Conservation (phyloP, 2,113 vertebrate genomes). For the Cepphus grylle region DNA sequence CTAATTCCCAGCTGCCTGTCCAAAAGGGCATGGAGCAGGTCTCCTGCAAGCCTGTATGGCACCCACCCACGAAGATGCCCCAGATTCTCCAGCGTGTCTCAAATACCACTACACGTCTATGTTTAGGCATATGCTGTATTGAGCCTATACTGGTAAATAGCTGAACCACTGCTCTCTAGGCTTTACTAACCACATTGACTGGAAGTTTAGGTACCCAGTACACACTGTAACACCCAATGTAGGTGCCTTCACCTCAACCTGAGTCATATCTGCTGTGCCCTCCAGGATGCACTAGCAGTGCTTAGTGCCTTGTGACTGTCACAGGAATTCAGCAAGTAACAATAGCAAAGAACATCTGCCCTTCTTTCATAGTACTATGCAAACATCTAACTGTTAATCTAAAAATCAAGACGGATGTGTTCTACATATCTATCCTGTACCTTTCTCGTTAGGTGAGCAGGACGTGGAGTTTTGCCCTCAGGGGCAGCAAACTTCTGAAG, state of each 20-base stretch:
- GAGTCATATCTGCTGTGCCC: neutral
- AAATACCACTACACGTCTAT: neutral
- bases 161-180: neutral
- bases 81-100: neutral
- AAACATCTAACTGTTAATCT: neutral
- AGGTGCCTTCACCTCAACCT: neutral
- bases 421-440: neutral
- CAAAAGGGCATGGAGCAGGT: neutral
- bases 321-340: neutral
- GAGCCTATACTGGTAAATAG: neutral
- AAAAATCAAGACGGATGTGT: neutral
- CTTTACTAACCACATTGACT: neutral
- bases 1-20: neutral
- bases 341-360: neutral
- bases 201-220: neutral
- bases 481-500: constrained; percentile 6
- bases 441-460: neutral
- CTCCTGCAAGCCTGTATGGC: neutral
- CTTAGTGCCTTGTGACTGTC: neutral
- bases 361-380: neutral
- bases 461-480: neutral
- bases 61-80: neutral
- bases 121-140: neutral
- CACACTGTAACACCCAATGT: too few species aligned
- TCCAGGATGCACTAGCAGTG: neutral